Evolutionary conservation across 92 coral and sea anemone genomes (phyloP).

Genomic region (Palythoa grandiflora): DNA sequence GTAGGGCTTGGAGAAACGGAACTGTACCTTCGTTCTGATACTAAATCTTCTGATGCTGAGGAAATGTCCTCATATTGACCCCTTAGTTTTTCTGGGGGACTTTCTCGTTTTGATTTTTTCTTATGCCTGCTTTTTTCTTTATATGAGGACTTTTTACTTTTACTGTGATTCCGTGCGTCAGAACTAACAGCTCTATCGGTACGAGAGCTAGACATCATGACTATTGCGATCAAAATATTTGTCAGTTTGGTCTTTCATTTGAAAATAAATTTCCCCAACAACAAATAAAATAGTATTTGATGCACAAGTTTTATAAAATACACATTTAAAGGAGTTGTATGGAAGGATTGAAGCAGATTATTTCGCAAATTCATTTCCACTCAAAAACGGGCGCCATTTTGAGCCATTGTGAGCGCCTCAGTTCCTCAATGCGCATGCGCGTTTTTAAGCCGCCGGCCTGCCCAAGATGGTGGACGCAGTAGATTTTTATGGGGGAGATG

Average conservation of each 20-base stretch:
- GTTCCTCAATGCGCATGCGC: constrained; percentile 78
- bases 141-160: constrained; percentile 98
- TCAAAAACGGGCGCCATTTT: constrained; percentile 93
- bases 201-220: constrained; percentile 98
- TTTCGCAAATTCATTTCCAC: constrained; percentile 58
- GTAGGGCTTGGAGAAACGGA: constrained; percentile 90
- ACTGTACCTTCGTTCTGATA: constrained; percentile 86
- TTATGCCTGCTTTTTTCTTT: constrained; percentile 91
- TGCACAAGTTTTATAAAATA: constrained; percentile 71
- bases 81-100: constrained; percentile 90
- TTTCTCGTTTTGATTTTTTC: constrained; percentile 85
- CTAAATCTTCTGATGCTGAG: constrained; percentile 92
- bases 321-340: constrained; percentile 64
- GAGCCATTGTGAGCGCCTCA: constrained; percentile 68
- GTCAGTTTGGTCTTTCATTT: constrained; percentile 75
- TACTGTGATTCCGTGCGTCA: constrained; percentile 95
- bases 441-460: neutral
- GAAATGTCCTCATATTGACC: constrained; percentile 99
- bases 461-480: constrained; percentile 82
- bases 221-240: constrained; percentile 70
- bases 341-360: constrained; percentile 96
- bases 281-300: constrained; percentile 63
- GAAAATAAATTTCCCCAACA: constrained; percentile 73
- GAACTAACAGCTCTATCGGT: constrained; percentile 92
- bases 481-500: neutral